Evolutionary conservation across 2,888 invertebrate species (phyloP), one percentile per base, ranked within the genome.

Genomic region (Coelogynopora nodosa): DNA sequence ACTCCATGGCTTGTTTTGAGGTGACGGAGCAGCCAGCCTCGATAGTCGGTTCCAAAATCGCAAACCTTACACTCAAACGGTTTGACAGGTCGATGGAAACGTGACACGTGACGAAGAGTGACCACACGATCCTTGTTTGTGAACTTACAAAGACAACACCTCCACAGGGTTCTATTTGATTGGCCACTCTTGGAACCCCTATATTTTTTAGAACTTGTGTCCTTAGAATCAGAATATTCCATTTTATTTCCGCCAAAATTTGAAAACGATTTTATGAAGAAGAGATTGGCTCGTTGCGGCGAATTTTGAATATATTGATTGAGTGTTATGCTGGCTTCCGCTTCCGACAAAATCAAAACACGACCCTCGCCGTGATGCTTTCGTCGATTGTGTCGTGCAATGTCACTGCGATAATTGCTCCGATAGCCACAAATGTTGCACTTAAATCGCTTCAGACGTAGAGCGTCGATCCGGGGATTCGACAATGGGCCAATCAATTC

Each of bases 331-430:
- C 84, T 27, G 0, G 89, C 88, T 10, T 90, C 89, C 31, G 88
- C 88, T 86, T 90, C 90, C 81, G 90, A 86, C 49, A 88, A 81
- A 30, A 90, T 87, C 0, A 90, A 87, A 30, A 89, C 88, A 0
- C 89, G 88, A 74, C 87, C 88, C 0, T 84, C 83, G 0, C 88
- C 85, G 0, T 88, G 88, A 88, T 91, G 91, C 30, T 89, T 89
- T 2, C 90, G 89, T 90, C 96, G 95, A 88, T 97, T 97, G 92
- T 98, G 97, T 91, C 97, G 96, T 29, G 96, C 96, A 88, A 97
- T 96, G 92, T 97, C 97, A 96, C 97, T 97, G 88, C 97, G 94
- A 96, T 97, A 97, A 91, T 97, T 97, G 31, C 97, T 97, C 89
- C 96, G 94, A 91, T 97, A 97, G 87, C 95, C 94, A 92, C 97